Evolutionary conservation across 2,113 vertebrate genomes (phyloP).

Genomic region (Grallaria varia): DNA sequence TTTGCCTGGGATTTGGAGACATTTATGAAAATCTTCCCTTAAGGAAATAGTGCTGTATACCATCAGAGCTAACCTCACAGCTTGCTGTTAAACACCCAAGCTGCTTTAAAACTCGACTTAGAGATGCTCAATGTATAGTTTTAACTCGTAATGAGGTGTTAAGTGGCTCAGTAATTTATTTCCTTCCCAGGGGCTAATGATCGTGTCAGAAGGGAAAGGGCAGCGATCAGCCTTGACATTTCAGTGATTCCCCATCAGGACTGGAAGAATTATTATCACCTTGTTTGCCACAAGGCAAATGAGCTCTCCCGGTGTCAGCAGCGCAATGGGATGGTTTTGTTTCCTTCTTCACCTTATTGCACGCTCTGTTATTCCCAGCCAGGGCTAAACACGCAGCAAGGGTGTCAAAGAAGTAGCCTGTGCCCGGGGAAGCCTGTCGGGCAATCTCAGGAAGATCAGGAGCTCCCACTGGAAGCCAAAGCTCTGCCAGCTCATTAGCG

Average conservation of each 20-base stretch:
- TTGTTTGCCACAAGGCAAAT: background rate
- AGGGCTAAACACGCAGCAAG: background rate
- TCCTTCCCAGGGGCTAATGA: background rate
- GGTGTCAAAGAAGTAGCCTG: background rate
- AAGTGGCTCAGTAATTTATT: background rate
- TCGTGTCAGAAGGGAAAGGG: background rate
- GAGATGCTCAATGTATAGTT: background rate
- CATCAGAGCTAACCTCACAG: background rate
- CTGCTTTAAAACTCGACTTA: background rate
- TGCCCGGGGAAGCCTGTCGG: background rate
- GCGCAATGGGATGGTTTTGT: background rate
- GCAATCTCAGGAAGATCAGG: background rate
- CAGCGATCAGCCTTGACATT: background rate
- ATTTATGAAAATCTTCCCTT: background rate
- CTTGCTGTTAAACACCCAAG: background rate
- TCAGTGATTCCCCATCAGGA: background rate
- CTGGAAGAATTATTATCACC: background rate
- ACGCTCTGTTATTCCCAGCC: background rate
- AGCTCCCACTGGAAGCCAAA: background rate
- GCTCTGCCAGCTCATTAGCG: background rate
- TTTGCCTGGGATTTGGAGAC: background rate
- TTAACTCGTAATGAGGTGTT: slow-evolving; percentile 9
- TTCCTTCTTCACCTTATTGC: background rate
- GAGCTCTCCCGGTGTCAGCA: background rate
- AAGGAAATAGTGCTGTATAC: background rate